Conservation (phyloP, 1,140 invertebrate genomes). For the Proales similis region DNA sequence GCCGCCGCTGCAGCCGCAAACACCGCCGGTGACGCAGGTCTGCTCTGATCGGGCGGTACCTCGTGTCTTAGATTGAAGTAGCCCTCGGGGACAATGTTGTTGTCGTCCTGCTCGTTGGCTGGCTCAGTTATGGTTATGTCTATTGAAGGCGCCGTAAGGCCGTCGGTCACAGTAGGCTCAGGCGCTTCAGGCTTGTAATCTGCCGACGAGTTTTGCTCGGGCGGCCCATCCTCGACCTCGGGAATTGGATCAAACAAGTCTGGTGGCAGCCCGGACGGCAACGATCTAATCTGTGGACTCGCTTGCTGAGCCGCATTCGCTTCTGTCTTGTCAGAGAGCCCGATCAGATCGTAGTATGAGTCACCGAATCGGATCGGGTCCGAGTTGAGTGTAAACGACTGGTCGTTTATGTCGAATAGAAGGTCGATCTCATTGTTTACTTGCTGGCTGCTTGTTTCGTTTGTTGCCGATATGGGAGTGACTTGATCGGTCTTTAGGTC, state of each 20-base stretch:
- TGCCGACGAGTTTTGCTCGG: no score
- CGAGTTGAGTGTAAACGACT: not conserved
- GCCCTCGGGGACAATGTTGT: constrained; percentile 33
- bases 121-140: constrained; percentile 34
- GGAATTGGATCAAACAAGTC: constrained; percentile 10
- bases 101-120: constrained; percentile 24
- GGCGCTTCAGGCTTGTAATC: no score
- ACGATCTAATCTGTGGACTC: not conserved
- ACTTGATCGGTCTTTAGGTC: constrained; percentile 22
- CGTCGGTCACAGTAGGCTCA: no score
- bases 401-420: constrained; percentile 6
- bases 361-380: constrained; percentile 1
- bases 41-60: constrained; percentile 13
- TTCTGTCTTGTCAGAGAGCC: constrained; percentile 13
- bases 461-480: not conserved
- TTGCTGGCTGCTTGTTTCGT: not conserved
- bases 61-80: constrained; percentile 35
- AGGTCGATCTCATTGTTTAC: constrained; percentile 11
- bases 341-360: constrained; percentile 29
- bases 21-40: not conserved
- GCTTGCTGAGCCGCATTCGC: not conserved
- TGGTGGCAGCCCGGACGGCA: not conserved
- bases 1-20: no score
- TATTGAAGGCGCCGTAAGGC: not conserved
- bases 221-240: not conserved